phyloP scores from a whole-genome alignment of 2,797 vertebrate genomes.

The Danio choprae region DNA sequence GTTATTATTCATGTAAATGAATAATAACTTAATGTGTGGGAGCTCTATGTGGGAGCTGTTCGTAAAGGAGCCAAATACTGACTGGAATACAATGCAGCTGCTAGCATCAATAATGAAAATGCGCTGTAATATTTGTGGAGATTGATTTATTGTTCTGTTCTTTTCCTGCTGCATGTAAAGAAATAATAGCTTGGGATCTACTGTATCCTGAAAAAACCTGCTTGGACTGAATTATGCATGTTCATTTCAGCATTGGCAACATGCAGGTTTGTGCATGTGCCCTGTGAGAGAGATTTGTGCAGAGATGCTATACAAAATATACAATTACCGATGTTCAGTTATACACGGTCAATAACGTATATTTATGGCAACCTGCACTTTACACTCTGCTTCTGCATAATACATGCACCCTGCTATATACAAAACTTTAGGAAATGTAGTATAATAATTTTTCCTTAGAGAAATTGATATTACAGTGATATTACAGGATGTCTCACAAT shows the following conservation, averaged over 20 bases:
- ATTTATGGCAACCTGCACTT: slow-evolving; percentile 22
- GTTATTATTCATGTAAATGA: slow-evolving; percentile 46
- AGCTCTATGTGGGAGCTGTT: neutral
- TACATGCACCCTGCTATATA: neutral
- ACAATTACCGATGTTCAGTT: slow-evolving; percentile 7
- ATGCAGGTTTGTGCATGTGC: slow-evolving; percentile 21
- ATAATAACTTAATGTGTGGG: slow-evolving; percentile 20
- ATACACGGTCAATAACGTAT: slow-evolving; percentile 21
- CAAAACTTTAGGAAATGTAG: neutral
- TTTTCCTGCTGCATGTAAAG: slow-evolving; percentile 11
- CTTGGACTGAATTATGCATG: slow-evolving; percentile 50
- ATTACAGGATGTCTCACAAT: too few species aligned
- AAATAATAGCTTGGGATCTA: slow-evolving; percentile 9
- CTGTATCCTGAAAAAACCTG: slow-evolving; percentile 14
- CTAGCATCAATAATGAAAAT: slow-evolving; percentile 34
- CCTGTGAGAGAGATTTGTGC: slow-evolving; percentile 1
- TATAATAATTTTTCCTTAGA: neutral
- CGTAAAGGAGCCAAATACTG: slow-evolving; percentile 37
- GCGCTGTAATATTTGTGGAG: slow-evolving; percentile 32
- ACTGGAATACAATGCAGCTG: slow-evolving; percentile 18
- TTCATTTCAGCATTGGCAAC: slow-evolving; percentile 39
- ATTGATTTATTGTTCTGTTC: slow-evolving; percentile 29
- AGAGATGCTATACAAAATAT: slow-evolving; percentile 26
- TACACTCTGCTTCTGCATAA: neutral
- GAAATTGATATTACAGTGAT: too few species aligned